Percentiles rank a stretch among this genome's conserved stretches.
Conservation (phyloP, 2,888 invertebrate genomes). For the Camponotus fellah region DNA sequence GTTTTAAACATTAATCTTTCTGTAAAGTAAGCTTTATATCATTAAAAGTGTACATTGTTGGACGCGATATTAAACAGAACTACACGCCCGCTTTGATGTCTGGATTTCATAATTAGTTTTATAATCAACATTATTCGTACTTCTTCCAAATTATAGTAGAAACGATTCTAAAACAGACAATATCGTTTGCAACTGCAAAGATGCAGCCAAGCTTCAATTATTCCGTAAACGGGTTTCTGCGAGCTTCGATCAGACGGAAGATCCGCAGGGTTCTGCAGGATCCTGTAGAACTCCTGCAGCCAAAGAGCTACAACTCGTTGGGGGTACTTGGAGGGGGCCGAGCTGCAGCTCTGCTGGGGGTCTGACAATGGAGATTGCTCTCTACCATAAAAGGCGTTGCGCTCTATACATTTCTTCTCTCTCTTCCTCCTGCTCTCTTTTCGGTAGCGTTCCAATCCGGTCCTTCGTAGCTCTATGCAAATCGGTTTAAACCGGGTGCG, state of each 20-base stretch:
- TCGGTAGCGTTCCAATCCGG: slow-evolving; percentile 67
- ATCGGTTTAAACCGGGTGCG: slow-evolving; percentile 79
- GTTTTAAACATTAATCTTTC: slow-evolving; percentile 15
- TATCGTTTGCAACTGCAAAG: background rate
- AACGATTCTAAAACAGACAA: slow-evolving; percentile 8
- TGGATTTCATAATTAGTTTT: background rate
- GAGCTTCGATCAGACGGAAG: slow-evolving; percentile 47
- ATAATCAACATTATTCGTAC: background rate
- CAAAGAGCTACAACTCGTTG: slow-evolving; percentile 62
- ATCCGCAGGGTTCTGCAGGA: slow-evolving; percentile 67
- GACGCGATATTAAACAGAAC: slow-evolving; percentile 9
- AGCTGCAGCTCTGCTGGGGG: slow-evolving; percentile 83
- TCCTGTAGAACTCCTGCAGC: slow-evolving; percentile 75
- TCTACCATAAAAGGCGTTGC: slow-evolving; percentile 74
- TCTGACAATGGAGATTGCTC: slow-evolving; percentile 81
- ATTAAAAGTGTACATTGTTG: slow-evolving; percentile 19
- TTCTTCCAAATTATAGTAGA: background rate
- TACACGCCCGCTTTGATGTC: background rate
- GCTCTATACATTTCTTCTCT: slow-evolving; percentile 49
- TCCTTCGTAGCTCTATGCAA: slow-evolving; percentile 84
- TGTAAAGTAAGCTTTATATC: slow-evolving; percentile 25
- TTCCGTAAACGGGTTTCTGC: slow-evolving; percentile 20
- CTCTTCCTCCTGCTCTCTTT: slow-evolving; percentile 55
- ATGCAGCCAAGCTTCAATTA: slow-evolving; percentile 7
- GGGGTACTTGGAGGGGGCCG: slow-evolving; percentile 73